A percentile compares a stretch with the other conserved stretches of the same genome.
Conservation (phyloP, 1,140 invertebrate genomes). For the Drosophila ananassae region DNA sequence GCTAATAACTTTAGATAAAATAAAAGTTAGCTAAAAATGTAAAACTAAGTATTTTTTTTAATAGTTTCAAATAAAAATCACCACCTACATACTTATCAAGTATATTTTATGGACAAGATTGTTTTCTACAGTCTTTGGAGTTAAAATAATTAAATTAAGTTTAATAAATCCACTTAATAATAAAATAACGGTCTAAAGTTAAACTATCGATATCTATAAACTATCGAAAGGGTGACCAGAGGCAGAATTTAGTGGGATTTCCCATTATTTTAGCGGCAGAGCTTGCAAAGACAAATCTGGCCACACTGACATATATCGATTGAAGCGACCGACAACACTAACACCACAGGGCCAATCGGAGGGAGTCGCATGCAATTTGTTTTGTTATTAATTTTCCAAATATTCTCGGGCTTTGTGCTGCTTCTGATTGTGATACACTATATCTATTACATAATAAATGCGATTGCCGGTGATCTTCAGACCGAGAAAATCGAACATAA, state of each 20-base stretch:
- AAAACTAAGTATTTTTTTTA: too few relatives aligned
- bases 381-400: conserved; percentile 74
- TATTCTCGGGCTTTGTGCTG: conserved; percentile 75
- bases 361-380: conserved; percentile 77
- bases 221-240: background rate
- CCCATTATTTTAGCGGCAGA: background rate
- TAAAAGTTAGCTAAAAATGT: too few relatives aligned
- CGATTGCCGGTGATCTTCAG: conserved; percentile 65
- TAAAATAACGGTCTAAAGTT: background rate
- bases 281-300: background rate
- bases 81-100: too few relatives aligned
- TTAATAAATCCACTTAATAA: background rate
- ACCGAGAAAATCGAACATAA: conserved; percentile 34
- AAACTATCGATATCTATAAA: background rate
- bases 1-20: too few relatives aligned
- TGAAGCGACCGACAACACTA: conserved; percentile 5
- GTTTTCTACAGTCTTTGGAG: too few relatives aligned
- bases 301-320: background rate
- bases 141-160: too few relatives aligned
- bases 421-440: conserved; percentile 82
- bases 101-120: too few relatives aligned
- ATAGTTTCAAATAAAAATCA: too few relatives aligned
- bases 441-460: conserved; percentile 83
- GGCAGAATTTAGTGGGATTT: background rate
- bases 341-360: conserved; percentile 14